Percentiles rank a stretch among this genome's conserved stretches.
phyloP scores from a whole-genome alignment of 2,113 vertebrate genomes.

The Dryoscopus gambensis region DNA sequence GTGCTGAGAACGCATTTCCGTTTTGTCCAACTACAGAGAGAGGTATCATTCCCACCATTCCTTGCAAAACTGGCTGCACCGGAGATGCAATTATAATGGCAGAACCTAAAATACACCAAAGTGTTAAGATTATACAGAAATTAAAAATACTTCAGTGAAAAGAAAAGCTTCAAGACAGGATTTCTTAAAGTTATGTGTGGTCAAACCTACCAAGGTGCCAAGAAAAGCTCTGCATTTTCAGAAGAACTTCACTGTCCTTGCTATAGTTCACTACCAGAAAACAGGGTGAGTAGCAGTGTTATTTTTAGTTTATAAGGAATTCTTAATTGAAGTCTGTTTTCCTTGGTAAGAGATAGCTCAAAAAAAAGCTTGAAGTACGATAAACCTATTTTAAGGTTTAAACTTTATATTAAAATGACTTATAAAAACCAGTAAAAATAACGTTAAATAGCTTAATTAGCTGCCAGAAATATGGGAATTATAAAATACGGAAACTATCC shows the following conservation, averaged over 20 bases:
- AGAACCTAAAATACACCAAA: slow-evolving; percentile 75
- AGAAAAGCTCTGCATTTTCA: not conserved
- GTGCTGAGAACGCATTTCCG: slow-evolving; percentile 76
- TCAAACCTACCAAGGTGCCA: not conserved
- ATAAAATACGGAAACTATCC: not conserved
- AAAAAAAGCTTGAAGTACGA: not conserved
- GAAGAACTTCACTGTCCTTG: not conserved
- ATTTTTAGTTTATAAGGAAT: not conserved
- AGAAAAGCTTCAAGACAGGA: not conserved
- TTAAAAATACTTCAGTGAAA: not conserved
- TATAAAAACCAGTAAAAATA: not conserved
- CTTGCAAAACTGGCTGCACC: slow-evolving; percentile 84
- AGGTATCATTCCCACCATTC: slow-evolving; percentile 86
- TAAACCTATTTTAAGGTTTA: not conserved
- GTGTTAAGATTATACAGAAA: not conserved
- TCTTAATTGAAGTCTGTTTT: not conserved
- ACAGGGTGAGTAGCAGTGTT: not conserved
- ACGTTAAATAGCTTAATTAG: not conserved
- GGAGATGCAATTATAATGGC: slow-evolving; percentile 89
- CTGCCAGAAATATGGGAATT: not conserved
- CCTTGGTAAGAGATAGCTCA: not conserved
- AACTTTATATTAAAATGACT: not conserved
- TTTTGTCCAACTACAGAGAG: slow-evolving; percentile 86
- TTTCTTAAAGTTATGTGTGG: not conserved
- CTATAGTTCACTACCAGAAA: not conserved